Base-by-base conservation (phyloP, 2,888 invertebrate genomes). In the Diogma glabrata region DNA sequence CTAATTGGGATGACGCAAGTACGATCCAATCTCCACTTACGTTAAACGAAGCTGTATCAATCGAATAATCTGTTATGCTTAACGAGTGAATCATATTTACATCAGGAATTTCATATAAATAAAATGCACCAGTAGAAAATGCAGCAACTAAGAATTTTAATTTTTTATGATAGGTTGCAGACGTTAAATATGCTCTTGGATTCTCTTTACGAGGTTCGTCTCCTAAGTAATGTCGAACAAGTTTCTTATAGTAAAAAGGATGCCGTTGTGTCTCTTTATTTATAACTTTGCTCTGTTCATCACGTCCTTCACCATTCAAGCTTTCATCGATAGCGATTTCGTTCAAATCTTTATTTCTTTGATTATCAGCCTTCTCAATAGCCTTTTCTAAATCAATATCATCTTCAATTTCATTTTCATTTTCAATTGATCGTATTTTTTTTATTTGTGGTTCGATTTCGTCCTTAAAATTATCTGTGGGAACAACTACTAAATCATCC, bases 11-110 rank as follows among this genome's bases (percentile, higher is more conserved):
- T 60, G 93, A 92, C 0, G 90, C 97, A 36, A 99, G 71, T 0
- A 92, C 96, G 56, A 99, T 82, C 97, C 97, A 99, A 64, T 97
- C 96, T 0, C 96, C 97, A 0, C 84, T 83, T 5, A 73, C 66
- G 61, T 96, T 97, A 57, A 97, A 76, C 0, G 82, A 73, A 1
- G 95, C 78, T 0, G 91, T 78, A 26, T 84, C 80, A 51, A 99
- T 87, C 53, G 77, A 70, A 62, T 91, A 84, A 50, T 91, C 86
- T 0, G 92, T 88, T 60, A 96, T 88, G 60, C 87, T 94, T 57
- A 79, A 71, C 2, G 81, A 92, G 71, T 97, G 96, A 54, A 99
- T 88, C 58, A 94, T 72, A 61, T 86, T 92, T 51, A 93, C 89
- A 45, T 92, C 90, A 0, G 96, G 96, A 74, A 97, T 77, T 68